phyloP scores from a whole-genome alignment of 1,140 invertebrate genomes.

The Paraescarpia echinospica region DNA sequence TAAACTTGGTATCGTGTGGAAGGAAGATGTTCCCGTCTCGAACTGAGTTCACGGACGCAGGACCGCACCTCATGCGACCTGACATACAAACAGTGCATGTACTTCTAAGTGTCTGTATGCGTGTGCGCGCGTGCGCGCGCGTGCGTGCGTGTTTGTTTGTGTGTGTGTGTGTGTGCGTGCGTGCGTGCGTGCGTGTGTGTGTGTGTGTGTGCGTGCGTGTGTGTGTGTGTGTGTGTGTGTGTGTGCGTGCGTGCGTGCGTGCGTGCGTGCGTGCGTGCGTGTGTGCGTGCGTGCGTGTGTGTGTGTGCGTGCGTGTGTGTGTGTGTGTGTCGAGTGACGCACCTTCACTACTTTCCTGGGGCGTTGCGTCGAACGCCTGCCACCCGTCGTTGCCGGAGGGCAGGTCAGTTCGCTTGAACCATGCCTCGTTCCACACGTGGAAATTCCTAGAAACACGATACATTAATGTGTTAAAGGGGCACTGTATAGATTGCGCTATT shows the following conservation, averaged over 20 bases:
- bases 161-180: no score
- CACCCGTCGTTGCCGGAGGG: constrained; percentile 77
- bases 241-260: background rate
- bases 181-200: no score
- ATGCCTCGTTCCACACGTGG: constrained; percentile 94
- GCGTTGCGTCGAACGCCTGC: constrained; percentile 92
- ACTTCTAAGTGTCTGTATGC: no score
- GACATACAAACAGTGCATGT: background rate
- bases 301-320: background rate
- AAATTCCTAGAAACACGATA: constrained; percentile 69
- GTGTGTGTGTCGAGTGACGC: background rate
- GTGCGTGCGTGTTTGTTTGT: no score
- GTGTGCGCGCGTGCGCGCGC: no score
- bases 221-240: no score
- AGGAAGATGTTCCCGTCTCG: constrained; percentile 77
- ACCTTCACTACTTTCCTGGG: constrained; percentile 73
- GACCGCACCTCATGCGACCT: constrained; percentile 62
- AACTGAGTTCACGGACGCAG: constrained; percentile 71
- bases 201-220: no score
- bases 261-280: constrained; percentile 2
- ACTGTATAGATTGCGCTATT: no score
- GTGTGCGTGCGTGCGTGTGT: background rate
- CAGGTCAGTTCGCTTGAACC: constrained; percentile 86
- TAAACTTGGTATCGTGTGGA: constrained; percentile 78
- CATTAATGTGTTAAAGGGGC: background rate